Conservation (phyloP, 2,888 invertebrate genomes). For the Atherix ibis region DNA sequence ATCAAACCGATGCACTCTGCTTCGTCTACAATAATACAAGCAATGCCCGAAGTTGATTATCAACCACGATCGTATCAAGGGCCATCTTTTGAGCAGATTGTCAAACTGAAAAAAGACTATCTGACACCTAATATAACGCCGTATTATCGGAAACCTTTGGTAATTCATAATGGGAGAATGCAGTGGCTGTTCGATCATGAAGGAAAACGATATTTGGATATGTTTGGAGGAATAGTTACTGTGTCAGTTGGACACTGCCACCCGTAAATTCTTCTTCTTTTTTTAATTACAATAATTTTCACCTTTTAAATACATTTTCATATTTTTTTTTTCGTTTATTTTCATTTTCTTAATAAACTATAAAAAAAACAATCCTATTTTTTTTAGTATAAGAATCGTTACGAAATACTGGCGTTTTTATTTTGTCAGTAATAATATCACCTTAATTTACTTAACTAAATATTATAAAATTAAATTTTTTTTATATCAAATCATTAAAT, state of each 20-base stretch:
- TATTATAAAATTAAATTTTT: too few species aligned
- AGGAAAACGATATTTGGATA: slow-evolving; percentile 79
- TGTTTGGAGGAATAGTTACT: slow-evolving; percentile 94
- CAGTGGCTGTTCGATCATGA: slow-evolving; percentile 85
- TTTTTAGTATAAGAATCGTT: too few species aligned
- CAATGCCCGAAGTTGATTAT: slow-evolving; percentile 23
- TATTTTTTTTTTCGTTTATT: too few species aligned
- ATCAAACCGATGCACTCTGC: slow-evolving; percentile 12
- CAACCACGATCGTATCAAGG: slow-evolving; percentile 36
- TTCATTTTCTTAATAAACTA: neutral
- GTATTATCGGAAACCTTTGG: slow-evolving; percentile 67
- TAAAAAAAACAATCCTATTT: neutral
- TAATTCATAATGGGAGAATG: slow-evolving; percentile 73
- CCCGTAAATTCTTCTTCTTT: slow-evolving; percentile 67
- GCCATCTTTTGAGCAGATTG: slow-evolving; percentile 41
- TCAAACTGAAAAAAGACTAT: slow-evolving; percentile 41
- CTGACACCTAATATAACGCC: slow-evolving; percentile 56
- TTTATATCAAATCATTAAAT: too few species aligned
- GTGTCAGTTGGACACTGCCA: slow-evolving; percentile 96
- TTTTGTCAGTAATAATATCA: too few species aligned
- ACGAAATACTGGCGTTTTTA: too few species aligned
- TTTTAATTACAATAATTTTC: too few species aligned
- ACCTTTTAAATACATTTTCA: too few species aligned
- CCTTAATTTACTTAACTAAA: too few species aligned
- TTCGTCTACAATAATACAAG: slow-evolving; percentile 14